A percentile compares a stretch with the other conserved stretches of the same genome.
phyloP scores from a whole-genome alignment of 2,113 vertebrate species.

The Thryonomys swinderianus region DNA sequence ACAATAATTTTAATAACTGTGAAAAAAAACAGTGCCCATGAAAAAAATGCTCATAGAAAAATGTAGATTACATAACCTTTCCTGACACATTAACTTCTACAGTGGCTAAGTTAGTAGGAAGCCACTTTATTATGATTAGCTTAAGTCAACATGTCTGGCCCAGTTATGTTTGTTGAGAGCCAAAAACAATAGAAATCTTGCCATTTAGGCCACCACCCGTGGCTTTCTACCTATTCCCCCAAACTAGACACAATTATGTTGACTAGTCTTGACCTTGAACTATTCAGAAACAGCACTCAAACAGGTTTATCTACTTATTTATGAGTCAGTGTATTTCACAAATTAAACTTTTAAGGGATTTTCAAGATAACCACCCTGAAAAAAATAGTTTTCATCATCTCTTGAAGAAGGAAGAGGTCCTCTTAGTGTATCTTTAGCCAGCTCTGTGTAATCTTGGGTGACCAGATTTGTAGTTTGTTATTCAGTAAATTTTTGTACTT shows the following conservation, averaged over 20 bases:
- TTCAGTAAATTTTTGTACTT: neutral
- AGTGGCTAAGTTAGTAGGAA: neutral
- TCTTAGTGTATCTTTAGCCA: neutral
- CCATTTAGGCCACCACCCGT: neutral
- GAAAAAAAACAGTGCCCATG: neutral
- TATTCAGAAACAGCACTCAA: neutral
- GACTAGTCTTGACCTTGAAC: neutral
- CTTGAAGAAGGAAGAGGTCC: neutral
- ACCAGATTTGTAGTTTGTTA: neutral
- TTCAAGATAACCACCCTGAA: neutral
- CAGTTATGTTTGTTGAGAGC: neutral
- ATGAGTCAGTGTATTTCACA: neutral
- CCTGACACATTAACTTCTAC: neutral
- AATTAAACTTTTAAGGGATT: conserved; percentile 14
- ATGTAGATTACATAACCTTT: neutral
- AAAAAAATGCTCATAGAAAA: neutral
- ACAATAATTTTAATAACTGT: neutral
- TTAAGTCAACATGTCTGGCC: neutral
- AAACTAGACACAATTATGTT: neutral
- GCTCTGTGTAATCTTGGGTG: neutral
- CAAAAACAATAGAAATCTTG: neutral
- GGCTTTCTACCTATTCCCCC: neutral
- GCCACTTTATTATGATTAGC: neutral
- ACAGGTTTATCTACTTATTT: neutral
- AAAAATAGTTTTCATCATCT: neutral